Evolutionary conservation across 2,888 invertebrate species (phyloP), one percentile per base, ranked within the genome.

Genomic region (Lithophane socia): DNA sequence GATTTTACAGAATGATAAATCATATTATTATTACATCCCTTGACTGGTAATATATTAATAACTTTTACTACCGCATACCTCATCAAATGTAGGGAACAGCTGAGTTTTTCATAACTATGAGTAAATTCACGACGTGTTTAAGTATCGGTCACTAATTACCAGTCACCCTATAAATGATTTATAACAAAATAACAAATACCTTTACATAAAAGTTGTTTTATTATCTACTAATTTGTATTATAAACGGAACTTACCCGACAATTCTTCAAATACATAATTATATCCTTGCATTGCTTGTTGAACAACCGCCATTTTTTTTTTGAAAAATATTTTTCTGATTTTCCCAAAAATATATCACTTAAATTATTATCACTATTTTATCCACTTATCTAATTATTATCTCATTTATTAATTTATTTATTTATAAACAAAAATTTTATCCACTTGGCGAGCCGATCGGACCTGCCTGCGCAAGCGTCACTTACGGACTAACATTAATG

Each of bases 241-340:
- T 24, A 52, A 13, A 67, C 24, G 12, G 16, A 44, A 75, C 87
- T 84, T 56, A 87, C 87, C 87, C 1, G 87, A 79, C 44, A 87
- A 85, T 73, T 88, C 88, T 12, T 87, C 75, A 44, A 87, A 87
- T 10, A 88, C 63, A 78, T 87, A 88, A 10, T 82, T 68, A 37
- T 87, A 87, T 66, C 87, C 85, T 67, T 88, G 87, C 21, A 87
- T 7, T 0, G 85, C 87, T 29, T 47, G 81, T 8, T 87, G 88
- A 0, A 87, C 80, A 9, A 88, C 72, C 37, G 87, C 82, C 87
- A 87, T 86, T 21, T 76, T 76, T 42, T 1, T 8, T 37, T 37
- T 37, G n/a, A n/a, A n/a, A 37, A 29, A 54, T 67, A 49, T 8
- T 18, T 37, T 56, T 61, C 1, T 0, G 1, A 18, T 37, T 24